A percentile compares a stretch with the other conserved stretches of the same genome.
These are phyloP conservation scores for Microvelia longipes DNA, from an alignment of 1,140 invertebrate species.

Conservation along the genomic window DNA sequence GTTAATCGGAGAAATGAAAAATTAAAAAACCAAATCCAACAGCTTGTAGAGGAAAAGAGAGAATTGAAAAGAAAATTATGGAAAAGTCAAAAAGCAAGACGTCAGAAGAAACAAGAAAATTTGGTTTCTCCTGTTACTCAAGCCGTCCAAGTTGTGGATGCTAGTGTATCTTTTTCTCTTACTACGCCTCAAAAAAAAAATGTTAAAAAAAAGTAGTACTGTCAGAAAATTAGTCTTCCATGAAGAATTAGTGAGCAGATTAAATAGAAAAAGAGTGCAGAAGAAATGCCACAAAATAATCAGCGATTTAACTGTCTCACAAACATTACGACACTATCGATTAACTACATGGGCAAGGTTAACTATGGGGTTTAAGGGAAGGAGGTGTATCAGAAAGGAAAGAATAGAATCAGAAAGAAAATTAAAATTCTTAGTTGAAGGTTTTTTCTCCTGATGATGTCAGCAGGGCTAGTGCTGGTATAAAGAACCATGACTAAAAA, in stretches of 20 bases:
- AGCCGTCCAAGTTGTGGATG: not conserved
- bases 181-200: not conserved
- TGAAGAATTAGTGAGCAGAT: not conserved
- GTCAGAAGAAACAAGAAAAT: not conserved
- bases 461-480: not conserved
- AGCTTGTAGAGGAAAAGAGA: not conserved
- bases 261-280: not conserved
- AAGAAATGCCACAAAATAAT: not conserved
- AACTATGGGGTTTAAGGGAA: not conserved
- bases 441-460: not conserved
- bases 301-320: not conserved
- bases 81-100: not conserved
- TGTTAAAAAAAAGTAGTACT: not conserved
- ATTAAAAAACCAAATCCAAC: not conserved
- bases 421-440: not conserved
- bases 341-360: not conserved
- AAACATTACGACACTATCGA: not conserved
- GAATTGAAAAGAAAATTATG: not conserved
- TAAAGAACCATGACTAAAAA: not conserved
- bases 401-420: not conserved
- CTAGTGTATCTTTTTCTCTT: not conserved
- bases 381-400: not conserved
- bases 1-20: not conserved
- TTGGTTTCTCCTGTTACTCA: not conserved
- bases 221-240: not conserved